Base-by-base conservation (phyloP, 2,888 invertebrate genomes). In the Aspidiotus destructor region DNA sequence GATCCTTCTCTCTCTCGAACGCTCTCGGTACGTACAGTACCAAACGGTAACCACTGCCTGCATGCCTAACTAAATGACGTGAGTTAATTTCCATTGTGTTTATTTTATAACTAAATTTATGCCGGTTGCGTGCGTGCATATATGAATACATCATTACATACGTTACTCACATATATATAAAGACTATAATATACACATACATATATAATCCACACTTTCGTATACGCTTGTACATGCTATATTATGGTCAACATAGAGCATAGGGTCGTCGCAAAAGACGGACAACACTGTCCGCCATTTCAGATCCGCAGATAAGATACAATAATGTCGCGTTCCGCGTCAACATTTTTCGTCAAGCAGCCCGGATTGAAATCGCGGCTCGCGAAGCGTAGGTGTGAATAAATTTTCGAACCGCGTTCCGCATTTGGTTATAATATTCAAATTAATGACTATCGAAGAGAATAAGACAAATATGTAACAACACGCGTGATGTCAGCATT, bases 51-150 rank as follows among this genome's bases (percentile, higher is more conserved):
- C 68, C 68, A 61, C 68, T 62, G 62, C 69, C 62, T 69, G 62
- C 69, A 69, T 62, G 69, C 62, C 69, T 69, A 62, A 69, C 69
- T 69, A 69, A 69, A 69, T 69, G 69, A 69, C 69, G 69, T 69
- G 69, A 69, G 69, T 69, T 69, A 69, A 69, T 69, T 69, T 69
- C 69, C 69, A 69, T 69, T 69, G 69, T 69, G 69, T 69, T 69
- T 69, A 69, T 69, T 69, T 69, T 69, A 69, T 69, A 69, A 69
- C 69, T 69, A 69, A 69, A 69, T 69, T 69, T 69, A 69, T 69
- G 69, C 69, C 69, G 62, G 62, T 69, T 69, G 62, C 69, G 69
- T 69, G 69, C 69, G 62, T 69, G 62, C 69, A 69, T 62, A 62
- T 69, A 69, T 62, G 69, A 69, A 69, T 69, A 69, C 62, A 69